A percentile compares a stretch with the other conserved stretches of the same genome.
Conservation (phyloP, 35 echinoderm and acorn worm genomes). For the Lytechinus variegatus region DNA sequence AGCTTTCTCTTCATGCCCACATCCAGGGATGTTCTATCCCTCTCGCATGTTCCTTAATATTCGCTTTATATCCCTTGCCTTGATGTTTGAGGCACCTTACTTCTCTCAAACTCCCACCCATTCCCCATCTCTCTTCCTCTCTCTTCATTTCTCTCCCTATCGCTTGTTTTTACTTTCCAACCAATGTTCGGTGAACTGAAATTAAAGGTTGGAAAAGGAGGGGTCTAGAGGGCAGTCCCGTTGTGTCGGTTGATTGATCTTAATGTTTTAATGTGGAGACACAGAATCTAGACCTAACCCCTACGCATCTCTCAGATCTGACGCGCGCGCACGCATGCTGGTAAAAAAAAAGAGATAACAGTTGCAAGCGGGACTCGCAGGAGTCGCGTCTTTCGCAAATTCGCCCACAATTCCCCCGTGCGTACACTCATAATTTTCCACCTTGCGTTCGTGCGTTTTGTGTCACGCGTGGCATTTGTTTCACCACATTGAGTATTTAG, state of each 20-base stretch:
- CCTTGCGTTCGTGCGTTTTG: not conserved
- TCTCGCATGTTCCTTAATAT: not conserved
- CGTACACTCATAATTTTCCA: not conserved
- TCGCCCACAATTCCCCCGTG: not conserved
- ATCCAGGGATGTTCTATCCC: not conserved
- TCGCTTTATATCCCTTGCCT: not conserved
- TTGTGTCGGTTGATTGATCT: conserved; percentile 10
- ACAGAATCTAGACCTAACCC: not conserved
- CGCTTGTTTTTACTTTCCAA: not conserved
- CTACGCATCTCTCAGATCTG: not conserved
- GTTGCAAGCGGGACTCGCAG: too few relatives aligned
- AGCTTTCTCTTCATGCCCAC: not conserved
- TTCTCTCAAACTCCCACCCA: too few relatives aligned
- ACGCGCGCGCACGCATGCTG: too few relatives aligned
- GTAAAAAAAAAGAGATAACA: too few relatives aligned
- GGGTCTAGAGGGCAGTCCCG: not conserved
- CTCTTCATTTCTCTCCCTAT: too few relatives aligned
- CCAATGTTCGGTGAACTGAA: not conserved
- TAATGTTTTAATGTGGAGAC: conserved; percentile 39
- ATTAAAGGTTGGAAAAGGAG: not conserved
- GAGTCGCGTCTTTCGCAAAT: too few relatives aligned
- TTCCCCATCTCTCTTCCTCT: not conserved
- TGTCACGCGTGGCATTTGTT: not conserved
- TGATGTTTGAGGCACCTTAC: too few relatives aligned
- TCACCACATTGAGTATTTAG: not conserved